Evolutionary conservation across 2,888 invertebrate genomes (phyloP).

Genomic region (Ethmia dodecea): DNA sequence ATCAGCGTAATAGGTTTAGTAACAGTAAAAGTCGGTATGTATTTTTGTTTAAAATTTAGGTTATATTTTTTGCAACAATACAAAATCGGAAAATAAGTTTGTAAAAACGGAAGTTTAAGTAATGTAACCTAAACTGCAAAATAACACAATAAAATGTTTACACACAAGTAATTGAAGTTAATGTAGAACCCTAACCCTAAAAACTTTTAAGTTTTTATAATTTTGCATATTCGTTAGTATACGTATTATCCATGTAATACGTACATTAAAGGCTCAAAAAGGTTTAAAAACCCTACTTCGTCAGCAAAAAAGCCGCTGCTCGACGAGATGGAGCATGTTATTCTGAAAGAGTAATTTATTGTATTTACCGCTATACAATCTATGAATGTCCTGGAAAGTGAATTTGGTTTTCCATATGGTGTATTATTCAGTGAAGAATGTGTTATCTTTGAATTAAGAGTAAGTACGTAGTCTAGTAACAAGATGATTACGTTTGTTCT

Average conservation of each 20-base stretch:
- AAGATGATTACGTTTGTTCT: background rate
- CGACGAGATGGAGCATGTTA: constrained; percentile 34
- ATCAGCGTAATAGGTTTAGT: too few relatives aligned
- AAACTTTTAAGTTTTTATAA: too few relatives aligned
- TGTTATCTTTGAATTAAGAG: constrained; percentile 3
- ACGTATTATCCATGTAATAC: constrained; percentile 34
- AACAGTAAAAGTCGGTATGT: too few relatives aligned
- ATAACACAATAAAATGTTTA: too few relatives aligned
- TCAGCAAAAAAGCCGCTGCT: constrained; percentile 30
- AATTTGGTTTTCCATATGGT: constrained; percentile 9
- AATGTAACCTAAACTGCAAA: too few relatives aligned
- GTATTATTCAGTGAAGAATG: constrained; percentile 4
- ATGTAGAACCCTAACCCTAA: too few relatives aligned
- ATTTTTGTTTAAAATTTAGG: too few relatives aligned
- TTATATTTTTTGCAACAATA: too few relatives aligned
- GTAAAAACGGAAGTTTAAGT: too few relatives aligned
- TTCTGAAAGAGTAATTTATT: constrained; percentile 52
- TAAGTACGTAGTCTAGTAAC: too few relatives aligned
- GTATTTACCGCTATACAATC: constrained; percentile 30
- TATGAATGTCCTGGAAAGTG: constrained; percentile 31
- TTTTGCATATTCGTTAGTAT: constrained; percentile 5
- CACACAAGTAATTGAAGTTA: too few relatives aligned
- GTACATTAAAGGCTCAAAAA: constrained; percentile 42
- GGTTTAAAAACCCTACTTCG: constrained; percentile 27
- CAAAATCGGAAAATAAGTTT: too few relatives aligned